phyloP scores from a whole-genome alignment of 2,113 vertebrate species.

The Todiramphus chloris region DNA sequence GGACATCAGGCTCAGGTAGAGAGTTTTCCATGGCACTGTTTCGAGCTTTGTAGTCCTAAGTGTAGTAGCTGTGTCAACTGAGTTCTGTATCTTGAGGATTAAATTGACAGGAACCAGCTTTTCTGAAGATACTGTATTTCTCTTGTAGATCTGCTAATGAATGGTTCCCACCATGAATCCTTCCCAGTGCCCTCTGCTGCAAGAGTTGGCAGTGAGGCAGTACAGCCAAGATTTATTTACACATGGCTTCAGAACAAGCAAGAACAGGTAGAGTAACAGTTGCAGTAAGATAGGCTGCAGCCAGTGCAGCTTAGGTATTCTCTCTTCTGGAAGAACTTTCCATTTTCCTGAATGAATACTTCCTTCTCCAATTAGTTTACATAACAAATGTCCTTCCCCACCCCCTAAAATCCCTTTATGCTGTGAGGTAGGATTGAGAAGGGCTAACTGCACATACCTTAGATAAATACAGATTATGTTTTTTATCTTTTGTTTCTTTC shows the following conservation, averaged over 20 bases:
- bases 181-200: not conserved
- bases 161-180: constrained; percentile 49
- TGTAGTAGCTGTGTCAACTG: not conserved
- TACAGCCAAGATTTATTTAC: constrained; percentile 67
- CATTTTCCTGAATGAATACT: not conserved
- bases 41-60: not conserved
- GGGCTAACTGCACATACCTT: not conserved
- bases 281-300: not conserved
- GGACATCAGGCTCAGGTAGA: constrained; percentile 86
- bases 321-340: not conserved
- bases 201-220: constrained; percentile 22
- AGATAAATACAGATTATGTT: not conserved
- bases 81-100: not conserved
- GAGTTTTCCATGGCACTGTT: not conserved
- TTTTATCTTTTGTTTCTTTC: constrained; percentile 31
- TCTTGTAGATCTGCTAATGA: constrained; percentile 68
- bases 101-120: not conserved
- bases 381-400: not conserved
- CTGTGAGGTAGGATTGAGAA: not conserved
- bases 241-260: constrained; percentile 87
- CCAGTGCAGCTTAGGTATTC: not conserved
- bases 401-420: not conserved
- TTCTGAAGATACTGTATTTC: not conserved
- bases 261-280: constrained; percentile 83
- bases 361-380: not conserved